A percentile compares a stretch with the other conserved stretches of the same genome.
phyloP scores from a whole-genome alignment of 2,113 vertebrate species.

The Saccopteryx leptura region DNA sequence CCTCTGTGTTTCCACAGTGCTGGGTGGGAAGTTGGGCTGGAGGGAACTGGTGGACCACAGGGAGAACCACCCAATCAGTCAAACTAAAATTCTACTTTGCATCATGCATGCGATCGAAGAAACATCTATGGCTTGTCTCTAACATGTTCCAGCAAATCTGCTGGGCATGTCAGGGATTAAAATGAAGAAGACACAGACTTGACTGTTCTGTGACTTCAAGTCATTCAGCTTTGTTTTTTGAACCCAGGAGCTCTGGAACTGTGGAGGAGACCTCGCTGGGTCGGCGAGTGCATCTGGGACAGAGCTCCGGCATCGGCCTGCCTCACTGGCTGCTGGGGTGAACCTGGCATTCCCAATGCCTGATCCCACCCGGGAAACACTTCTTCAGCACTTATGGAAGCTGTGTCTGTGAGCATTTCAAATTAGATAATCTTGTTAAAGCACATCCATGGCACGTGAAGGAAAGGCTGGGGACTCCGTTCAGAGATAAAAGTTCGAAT shows the following conservation, averaged over 20 bases:
- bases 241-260: neutral
- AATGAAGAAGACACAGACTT: neutral
- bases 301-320: no score
- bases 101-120: no score
- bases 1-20: fast-evolving
- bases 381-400: neutral
- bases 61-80: neutral
- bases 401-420: no score
- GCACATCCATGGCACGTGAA: no score
- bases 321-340: no score
- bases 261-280: neutral
- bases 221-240: neutral
- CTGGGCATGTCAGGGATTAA: conserved; percentile 1
- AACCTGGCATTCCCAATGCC: no score
- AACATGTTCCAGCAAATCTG: neutral
- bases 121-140: no score
- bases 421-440: no score
- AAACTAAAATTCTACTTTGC: no score
- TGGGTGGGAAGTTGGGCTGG: neutral
- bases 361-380: neutral
- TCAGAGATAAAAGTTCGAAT: no score
- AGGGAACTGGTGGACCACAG: neutral
- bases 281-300: neutral
- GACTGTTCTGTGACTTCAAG: neutral
- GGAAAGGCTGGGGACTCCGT: no score